Base-by-base conservation (phyloP, 2,113 vertebrate species). In the Psilopsiagon aymara region DNA sequence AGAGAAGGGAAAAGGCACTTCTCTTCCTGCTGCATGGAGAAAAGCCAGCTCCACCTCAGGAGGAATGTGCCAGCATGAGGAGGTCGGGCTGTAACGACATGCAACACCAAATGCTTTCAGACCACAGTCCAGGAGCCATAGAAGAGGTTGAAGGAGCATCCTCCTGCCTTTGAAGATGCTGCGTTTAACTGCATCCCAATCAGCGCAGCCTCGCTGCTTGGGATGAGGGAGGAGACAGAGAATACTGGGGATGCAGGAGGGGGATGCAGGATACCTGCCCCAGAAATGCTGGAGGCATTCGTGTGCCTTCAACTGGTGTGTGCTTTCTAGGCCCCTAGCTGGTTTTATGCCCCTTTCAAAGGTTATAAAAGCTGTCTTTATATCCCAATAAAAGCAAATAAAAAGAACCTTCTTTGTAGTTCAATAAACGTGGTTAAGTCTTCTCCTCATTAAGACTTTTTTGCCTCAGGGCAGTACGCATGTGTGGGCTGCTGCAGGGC, bases 341-440 rank as follows among this genome's bases (percentile, higher is more conserved):
- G 92, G 70, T 96, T 97, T 97, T 96, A 97, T 71, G 62, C 88
- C 80, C 82, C 95, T 93, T 94, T 97, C 92, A 97, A 97, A 96
- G 94, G 92, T 95, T 97, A 97, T 97, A 95, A 97, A 96, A 92
- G 84, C 93, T 71, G 69, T 69, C 94, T 97, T 97, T 96, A 97
- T 95, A 96, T 85, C 88, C 80, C 94, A 96, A 97, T 97, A 97
- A 97, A 97, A 83, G 57, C 49, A 92, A 88, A 91, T 94, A 95
- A 97, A 97, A 97, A 71, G 91, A 96, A 81, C 63, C 83, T 78
- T 88, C 78, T 87, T 94, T 0, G 19, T 85, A 92, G 88, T 81
- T 92, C 91, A 90, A 63, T 95, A 91, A 97, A 92, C 0, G 76
- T 27, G 55, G 67, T 92, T 95, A 95, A 89, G 87, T 84, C 66